Evolutionary conservation across 2,888 invertebrate genomes (phyloP), one percentile per base, ranked within the genome.

Genomic region (Malacosoma neustria): DNA sequence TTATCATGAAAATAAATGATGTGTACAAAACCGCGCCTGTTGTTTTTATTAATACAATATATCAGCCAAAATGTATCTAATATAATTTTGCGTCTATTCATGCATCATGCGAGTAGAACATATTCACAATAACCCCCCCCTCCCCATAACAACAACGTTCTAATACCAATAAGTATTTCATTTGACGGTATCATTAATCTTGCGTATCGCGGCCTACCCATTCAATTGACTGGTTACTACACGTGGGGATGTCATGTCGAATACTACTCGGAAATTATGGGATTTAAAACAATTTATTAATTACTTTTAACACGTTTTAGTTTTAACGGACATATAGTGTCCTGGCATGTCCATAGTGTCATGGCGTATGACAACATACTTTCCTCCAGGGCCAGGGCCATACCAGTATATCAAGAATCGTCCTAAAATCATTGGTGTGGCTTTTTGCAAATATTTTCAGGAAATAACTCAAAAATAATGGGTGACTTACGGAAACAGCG

Each of bases 131-230:
- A 22, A 9, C 22, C 22, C 22, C 22, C 22, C 22, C 6, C 22
- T 9, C 22, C 22, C 22, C 22, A 22, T 22, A 5, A 22, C 22
- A 46, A 52, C 48, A 46, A 48, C 46, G 41, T 42, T 46, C 52
- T 48, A 50, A 48, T 48, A 47, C 46, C 48, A 47, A 48, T 50
- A 50, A 49, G 50, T 52, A 52, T 52, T 50, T 48, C 46, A 57
- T 58, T 54, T 65, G 61, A 52, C 54, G 50, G 54, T 46, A 59
- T 65, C 68, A 74, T 73, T 69, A 72, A 71, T 72, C 69, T 70
- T 66, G 54, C 54, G 51, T 58, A 55, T 56, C 60, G 59, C 45
- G 51, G 56, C 48, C 57, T 51, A 57, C 53, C 63, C 58, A 65
- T 65, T 64, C 63, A 69, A 66, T 68, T 61, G 64, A 51, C 56